A percentile compares a stretch with the other conserved stretches of the same genome.
phyloP scores from a whole-genome alignment of 2,113 vertebrate species.

The Irena cyanogastra region DNA sequence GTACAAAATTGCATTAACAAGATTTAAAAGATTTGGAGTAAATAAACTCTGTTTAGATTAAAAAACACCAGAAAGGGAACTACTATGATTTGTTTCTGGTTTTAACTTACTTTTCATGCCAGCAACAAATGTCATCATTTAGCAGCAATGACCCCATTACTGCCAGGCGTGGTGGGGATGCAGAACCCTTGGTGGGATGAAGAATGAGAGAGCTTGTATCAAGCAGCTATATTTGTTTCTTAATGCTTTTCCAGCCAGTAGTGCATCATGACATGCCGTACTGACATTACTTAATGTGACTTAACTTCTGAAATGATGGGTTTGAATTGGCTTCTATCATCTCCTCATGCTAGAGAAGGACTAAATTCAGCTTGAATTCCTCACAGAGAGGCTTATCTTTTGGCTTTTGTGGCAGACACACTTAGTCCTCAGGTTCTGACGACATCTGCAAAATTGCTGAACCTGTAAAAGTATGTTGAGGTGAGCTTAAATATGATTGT shows the following conservation, averaged over 20 bases:
- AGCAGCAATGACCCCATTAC: not conserved
- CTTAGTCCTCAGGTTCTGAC: not conserved
- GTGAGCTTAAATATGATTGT: not conserved
- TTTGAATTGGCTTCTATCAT: not conserved
- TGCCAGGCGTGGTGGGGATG: not conserved
- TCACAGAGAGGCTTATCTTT: not conserved
- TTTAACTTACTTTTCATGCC: not conserved
- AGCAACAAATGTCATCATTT: not conserved
- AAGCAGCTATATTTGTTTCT: not conserved
- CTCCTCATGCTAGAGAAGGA: not conserved
- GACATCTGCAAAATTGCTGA: not conserved
- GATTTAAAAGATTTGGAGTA: not conserved
- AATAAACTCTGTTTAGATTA: not conserved
- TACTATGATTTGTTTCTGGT: not conserved
- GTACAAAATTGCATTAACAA: not conserved
- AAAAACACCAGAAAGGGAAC: not conserved
- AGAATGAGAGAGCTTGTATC: not conserved
- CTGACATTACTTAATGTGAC: not conserved
- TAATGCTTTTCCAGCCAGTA: not conserved
- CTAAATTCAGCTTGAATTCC: not conserved
- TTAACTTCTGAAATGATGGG: not conserved
- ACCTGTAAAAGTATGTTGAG: not conserved
- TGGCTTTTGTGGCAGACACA: not conserved
- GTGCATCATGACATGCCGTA: not conserved
- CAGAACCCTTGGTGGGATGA: not conserved